These are phyloP conservation scores for Crocallis elinguaria DNA, from an alignment of 2,888 invertebrate species.

Conservation along the genomic window DNA sequence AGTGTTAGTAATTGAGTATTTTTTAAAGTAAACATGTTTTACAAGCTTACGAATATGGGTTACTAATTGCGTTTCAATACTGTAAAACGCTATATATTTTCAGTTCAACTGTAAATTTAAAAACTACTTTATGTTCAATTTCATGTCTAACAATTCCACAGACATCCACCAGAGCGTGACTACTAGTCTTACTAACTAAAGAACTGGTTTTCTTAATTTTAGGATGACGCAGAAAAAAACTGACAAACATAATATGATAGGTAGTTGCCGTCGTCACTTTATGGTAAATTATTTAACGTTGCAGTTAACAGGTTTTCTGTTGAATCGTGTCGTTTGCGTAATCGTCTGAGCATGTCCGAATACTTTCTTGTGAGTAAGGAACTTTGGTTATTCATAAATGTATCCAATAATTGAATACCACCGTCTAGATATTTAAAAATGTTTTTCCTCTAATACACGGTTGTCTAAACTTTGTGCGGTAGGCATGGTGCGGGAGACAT, in stretches of 20 bases:
- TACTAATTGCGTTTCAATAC: too few species aligned
- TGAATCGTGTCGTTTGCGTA: conserved; percentile 11
- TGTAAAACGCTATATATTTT: too few species aligned
- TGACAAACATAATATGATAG: neutral
- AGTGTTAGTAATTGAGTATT: too few species aligned
- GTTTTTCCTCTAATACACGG: too few species aligned
- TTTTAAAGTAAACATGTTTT: too few species aligned
- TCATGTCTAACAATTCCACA: neutral
- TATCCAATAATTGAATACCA: too few species aligned
- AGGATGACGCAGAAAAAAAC: conserved; percentile 9
- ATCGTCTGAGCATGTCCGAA: neutral
- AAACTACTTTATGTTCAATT: neutral
- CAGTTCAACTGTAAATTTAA: neutral
- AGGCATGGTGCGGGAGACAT: too few species aligned
- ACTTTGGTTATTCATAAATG: neutral
- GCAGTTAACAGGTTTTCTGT: conserved; percentile 14
- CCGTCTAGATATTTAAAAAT: too few species aligned
- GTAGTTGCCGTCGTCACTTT: neutral
- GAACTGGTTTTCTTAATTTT: conserved; percentile 7
- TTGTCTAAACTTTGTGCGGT: too few species aligned
- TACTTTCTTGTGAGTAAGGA: conserved; percentile 11
- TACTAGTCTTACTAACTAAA: neutral
- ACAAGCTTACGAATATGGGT: too few species aligned
- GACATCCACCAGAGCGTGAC: neutral
- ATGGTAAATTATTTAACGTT: conserved; percentile 15